Percentiles rank a stretch among this genome's conserved stretches.
phyloP scores from a whole-genome alignment of 1,140 invertebrate species.

The Drosophila sp. region DNA sequence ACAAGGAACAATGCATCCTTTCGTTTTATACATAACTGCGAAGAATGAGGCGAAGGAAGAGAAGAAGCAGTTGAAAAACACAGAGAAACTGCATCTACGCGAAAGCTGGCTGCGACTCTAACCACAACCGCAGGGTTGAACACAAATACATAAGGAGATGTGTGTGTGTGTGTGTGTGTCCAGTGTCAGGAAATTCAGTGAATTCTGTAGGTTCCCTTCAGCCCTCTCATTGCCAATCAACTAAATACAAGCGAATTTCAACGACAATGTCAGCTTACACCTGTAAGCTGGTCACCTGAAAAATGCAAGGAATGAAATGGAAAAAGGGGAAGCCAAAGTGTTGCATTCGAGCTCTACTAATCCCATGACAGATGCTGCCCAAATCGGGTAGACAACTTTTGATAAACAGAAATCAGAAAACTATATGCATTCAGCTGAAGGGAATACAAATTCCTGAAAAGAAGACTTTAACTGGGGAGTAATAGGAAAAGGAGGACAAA shows the following conservation, averaged over 20 bases:
- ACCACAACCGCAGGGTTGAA: slow-evolving; percentile 2
- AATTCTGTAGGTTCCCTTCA: not conserved
- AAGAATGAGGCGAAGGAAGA: too few relatives aligned
- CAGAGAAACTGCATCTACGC: not conserved
- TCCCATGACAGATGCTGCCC: not conserved
- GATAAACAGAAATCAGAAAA: too few relatives aligned
- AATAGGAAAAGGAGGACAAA: too few relatives aligned
- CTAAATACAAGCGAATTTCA: not conserved
- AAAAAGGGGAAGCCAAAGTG: not conserved
- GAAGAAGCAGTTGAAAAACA: not conserved
- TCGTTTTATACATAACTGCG: not conserved
- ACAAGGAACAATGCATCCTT: not conserved
- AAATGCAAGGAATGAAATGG: not conserved
- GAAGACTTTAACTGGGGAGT: too few relatives aligned
- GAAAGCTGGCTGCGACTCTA: not conserved
- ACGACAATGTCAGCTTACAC: slow-evolving; percentile 2
- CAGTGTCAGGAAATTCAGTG: not conserved
- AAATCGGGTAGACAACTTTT: too few relatives aligned
- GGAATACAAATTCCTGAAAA: too few relatives aligned
- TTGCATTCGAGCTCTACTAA: not conserved
- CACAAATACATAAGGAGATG: not conserved
- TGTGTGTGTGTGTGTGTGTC: too few relatives aligned
- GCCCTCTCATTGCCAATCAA: not conserved
- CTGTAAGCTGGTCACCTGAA: not conserved
- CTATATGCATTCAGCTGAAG: too few relatives aligned